Base-by-base conservation (phyloP, 2,888 invertebrate genomes). In the Pandemis heparana region DNA sequence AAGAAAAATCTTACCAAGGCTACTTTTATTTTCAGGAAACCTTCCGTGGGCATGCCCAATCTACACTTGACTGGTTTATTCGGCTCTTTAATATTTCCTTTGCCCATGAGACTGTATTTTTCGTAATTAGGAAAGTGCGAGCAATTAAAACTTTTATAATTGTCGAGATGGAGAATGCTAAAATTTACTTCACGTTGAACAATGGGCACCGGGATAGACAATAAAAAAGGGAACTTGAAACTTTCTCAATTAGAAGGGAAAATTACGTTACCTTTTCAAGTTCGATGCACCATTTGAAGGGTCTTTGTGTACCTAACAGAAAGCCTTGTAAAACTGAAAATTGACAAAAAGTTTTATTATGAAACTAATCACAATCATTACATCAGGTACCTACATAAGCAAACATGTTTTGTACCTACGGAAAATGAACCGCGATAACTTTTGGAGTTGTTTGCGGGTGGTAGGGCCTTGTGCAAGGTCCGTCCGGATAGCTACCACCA, bases 131-230 rank as follows among this genome's bases (percentile, higher is more conserved):
- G 87, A 92, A 94, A 94, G 93, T 92, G 90, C 83, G 87, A 89
- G 89, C 92, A 91, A 93, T 94, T 94, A 92, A 94, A 94, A 94
- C 92, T 94, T 94, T 92, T 92, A 92, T 92, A 92, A 92, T 92
- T 91, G 92, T 92, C 87, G 87, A 83, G 89, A 92, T 90, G 90
- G 88, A 82, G 86, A 86, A 88, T 87, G 85, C 85, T 89, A 84
- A 90, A 89, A 90, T 92, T 92, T 92, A 88, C 90, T 91, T 87
- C 87, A 80, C 85, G 84, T 87, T 90, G 91, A 92, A 92, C 92
- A 92, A 91, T 92, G 89, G 87, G 82, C 83, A 89, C 85, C 86
- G 86, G 85, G 87, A 87, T 84, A 89, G 89, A 91, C 89, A 91
- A 90, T 92, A 90, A 92, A 92, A 91, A 90, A 84, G 85, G 85